phyloP scores from a whole-genome alignment of 2,888 invertebrate species.

The Troides oblongomaculatus region DNA sequence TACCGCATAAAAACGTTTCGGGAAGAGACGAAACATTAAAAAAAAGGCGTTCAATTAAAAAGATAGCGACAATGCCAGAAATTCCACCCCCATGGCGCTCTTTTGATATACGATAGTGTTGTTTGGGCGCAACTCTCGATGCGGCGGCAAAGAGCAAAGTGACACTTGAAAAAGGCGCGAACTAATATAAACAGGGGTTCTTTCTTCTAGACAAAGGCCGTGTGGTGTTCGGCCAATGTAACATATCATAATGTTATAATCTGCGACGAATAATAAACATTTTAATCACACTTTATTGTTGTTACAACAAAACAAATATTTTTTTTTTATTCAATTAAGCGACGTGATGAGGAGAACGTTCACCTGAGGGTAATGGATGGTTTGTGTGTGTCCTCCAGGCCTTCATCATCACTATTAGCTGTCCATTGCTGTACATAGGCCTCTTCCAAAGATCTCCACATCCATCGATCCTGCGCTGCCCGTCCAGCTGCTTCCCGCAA shows the following conservation, averaged over 20 bases:
- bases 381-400: too few species aligned
- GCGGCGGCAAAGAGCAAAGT: constrained; percentile 75
- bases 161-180: constrained; percentile 79
- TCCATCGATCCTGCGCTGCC: too few species aligned
- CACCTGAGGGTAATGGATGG: too few species aligned
- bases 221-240: constrained; percentile 31
- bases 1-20: constrained; percentile 57
- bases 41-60: constrained; percentile 71
- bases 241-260: constrained; percentile 6
- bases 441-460: too few species aligned
- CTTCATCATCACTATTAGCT: too few species aligned
- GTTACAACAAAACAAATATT: too few species aligned
- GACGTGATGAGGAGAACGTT: too few species aligned
- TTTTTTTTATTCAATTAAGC: too few species aligned
- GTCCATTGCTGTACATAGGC: too few species aligned
- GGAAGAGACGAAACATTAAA: constrained; percentile 64
- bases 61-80: constrained; percentile 72
- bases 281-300: neutral
- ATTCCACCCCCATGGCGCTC: constrained; percentile 49
- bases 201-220: constrained; percentile 59
- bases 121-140: constrained; percentile 56
- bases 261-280: neutral
- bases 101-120: constrained; percentile 79
- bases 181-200: constrained; percentile 70
- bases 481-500: too few species aligned